Percentiles rank a stretch among this genome's conserved stretches.
Conservation (phyloP, 2,113 vertebrate species). For the Sarotherodon lohbergeri region DNA sequence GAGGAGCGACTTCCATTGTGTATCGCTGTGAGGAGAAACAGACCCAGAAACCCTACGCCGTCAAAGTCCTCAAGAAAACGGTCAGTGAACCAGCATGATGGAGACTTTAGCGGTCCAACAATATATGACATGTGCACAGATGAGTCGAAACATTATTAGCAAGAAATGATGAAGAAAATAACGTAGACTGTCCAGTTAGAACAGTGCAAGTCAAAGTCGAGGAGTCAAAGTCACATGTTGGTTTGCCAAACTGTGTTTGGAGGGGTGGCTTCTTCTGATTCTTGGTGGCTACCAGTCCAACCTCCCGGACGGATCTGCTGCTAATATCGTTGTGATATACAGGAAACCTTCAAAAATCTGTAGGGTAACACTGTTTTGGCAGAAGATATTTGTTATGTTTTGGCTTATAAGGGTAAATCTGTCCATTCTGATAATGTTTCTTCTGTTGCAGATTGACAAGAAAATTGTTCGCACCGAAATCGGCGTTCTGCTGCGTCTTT, state of each 20-base stretch:
- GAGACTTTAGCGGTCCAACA: neutral
- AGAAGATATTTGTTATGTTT: neutral
- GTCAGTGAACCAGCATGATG: constrained; percentile 58
- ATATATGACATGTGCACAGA: neutral
- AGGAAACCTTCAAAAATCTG: neutral
- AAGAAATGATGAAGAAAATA: neutral
- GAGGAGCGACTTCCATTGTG: constrained; percentile 85
- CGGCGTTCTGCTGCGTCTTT: constrained; percentile 82
- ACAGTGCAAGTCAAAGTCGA: neutral
- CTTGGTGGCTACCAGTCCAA: neutral
- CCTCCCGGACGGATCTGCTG: neutral
- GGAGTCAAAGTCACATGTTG: neutral
- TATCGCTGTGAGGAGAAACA: constrained; percentile 84
- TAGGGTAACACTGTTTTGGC: neutral
- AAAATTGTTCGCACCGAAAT: constrained; percentile 89
- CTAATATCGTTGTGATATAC: neutral
- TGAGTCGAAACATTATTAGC: neutral
- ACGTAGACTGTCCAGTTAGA: no score
- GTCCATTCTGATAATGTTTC: neutral
- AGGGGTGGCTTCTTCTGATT: neutral
- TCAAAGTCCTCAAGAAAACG: constrained; percentile 87
- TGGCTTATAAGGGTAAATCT: rapidly evolving
- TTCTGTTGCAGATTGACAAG: constrained; percentile 79
- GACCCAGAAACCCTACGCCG: constrained; percentile 75
- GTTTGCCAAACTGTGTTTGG: neutral